Evolutionary conservation across 1,140 invertebrate species (phyloP).

Genomic region (Scaptomyza pallida): DNA sequence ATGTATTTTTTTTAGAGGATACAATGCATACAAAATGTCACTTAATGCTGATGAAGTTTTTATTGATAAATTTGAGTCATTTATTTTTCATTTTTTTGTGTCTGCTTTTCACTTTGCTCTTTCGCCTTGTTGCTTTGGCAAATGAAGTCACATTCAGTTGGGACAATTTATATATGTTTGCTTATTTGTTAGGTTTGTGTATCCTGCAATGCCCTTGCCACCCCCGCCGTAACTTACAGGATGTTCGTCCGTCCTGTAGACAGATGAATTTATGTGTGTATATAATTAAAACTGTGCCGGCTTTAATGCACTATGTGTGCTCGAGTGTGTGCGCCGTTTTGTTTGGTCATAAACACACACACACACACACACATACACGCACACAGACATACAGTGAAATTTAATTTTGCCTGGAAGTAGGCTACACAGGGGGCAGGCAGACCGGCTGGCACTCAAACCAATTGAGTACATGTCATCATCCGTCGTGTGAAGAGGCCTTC

Average conservation of each 20-base stretch:
- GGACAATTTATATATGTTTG: constrained; percentile 34
- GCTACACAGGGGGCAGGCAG: constrained; percentile 23
- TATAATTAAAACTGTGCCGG: constrained; percentile 69
- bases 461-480: constrained; percentile 50
- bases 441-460: constrained; percentile 36
- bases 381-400: constrained; percentile 46
- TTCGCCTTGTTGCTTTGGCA: constrained; percentile 8
- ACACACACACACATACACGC: too few species aligned
- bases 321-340: constrained; percentile 57
- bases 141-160: constrained; percentile 59
- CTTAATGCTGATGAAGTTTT: constrained; percentile 65
- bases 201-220: background rate
- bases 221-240: background rate
- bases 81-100: constrained; percentile 8
- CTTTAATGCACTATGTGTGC: constrained; percentile 54
- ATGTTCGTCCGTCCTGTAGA: constrained; percentile 11
- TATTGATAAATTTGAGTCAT: constrained; percentile 61
- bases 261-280: constrained; percentile 23
- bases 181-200: constrained; percentile 16
- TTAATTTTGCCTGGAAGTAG: constrained; percentile 65
- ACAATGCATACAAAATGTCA: constrained; percentile 21
- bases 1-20: constrained; percentile 7
- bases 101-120: background rate
- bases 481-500: constrained; percentile 19
- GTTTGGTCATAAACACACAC: constrained; percentile 48